Base-by-base conservation (phyloP, 2,888 invertebrate species). In the Scaptomyza cyrtandrae region DNA sequence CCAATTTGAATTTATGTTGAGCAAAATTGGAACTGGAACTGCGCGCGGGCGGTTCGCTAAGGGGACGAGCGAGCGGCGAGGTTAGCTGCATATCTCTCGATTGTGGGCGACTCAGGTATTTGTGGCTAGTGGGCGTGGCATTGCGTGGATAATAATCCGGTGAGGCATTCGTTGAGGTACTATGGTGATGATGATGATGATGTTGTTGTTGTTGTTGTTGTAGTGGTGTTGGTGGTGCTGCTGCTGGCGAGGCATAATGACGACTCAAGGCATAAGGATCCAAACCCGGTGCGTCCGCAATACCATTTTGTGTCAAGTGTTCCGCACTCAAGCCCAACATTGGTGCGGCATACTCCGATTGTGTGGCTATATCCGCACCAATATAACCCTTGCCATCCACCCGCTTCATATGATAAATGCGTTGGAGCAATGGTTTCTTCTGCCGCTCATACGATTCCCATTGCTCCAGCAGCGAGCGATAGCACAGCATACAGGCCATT, bases 271-370 rank as follows among this genome's bases (percentile, higher is more conserved):
- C 78, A 56, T 89, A 89, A 6, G 80, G 72, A 67, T 88, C 88
- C 62, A 50, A 4, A 19, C 19, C 19, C 50, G 78, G 66, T 33
- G 80, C 19, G 9, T 86, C 80, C 1, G 64, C 72, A 11, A 89
- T 44, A 2, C 87, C 89, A 37, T 88, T 86, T 64, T 88, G 89
- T 6, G 87, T 86, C 19, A 91, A 78, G 64, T 92, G 91, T 61
- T 96, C 95, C 61, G 94, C 94, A 75, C 94, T 94, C 54, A 97
- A 92, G 0, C 97, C 97, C 63, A 97, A 93, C 83, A 98, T 95
- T 90, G 97, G 97, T 27, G 98, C 97, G 54, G 97, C 98, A 93
- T 98, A 98, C 92, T 98, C 98, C 55, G 97, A 97, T 91, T 97
- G 97, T 78, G 97, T 94, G 55, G 96, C 95, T 95, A 98, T 96